Conservation (phyloP, 2,888 invertebrate genomes). For the Tachystola acroxantha region DNA sequence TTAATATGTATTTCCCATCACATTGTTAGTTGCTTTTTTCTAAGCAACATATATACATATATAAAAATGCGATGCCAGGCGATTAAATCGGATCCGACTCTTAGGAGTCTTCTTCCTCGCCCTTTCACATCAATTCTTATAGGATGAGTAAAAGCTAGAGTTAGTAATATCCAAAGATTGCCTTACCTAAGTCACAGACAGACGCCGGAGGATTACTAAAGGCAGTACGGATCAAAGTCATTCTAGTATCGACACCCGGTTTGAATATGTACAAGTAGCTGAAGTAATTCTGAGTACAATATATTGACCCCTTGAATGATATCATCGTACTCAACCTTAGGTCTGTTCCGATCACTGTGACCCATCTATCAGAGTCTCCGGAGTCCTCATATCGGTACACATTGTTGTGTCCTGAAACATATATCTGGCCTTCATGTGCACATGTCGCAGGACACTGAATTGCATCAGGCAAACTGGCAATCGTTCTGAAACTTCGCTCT, state of each 20-base stretch:
- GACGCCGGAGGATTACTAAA: constrained; percentile 45
- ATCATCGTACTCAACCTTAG: constrained; percentile 42
- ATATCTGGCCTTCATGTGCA: constrained; percentile 39
- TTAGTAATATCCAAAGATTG: background rate
- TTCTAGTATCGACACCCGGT: constrained; percentile 34
- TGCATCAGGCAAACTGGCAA: constrained; percentile 50
- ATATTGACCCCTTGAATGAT: constrained; percentile 51
- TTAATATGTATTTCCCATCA: no score
- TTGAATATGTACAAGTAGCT: constrained; percentile 47
- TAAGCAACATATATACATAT: no score
- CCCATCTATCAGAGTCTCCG: constrained; percentile 39
- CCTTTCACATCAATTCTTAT: background rate
- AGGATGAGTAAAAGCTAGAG: background rate
- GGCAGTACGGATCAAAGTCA: constrained; percentile 33
- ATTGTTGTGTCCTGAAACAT: constrained; percentile 45
- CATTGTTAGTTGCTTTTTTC: background rate
- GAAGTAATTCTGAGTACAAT: constrained; percentile 55
- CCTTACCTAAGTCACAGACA: constrained; percentile 52
- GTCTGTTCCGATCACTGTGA: constrained; percentile 28
- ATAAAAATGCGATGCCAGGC: no score
- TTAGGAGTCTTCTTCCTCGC: no score
- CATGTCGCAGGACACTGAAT: constrained; percentile 60
- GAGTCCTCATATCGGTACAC: constrained; percentile 47
- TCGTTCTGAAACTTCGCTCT: constrained; percentile 36
- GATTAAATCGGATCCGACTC: no score